These are phyloP conservation scores for Erebia palarica DNA, from an alignment of 2,888 invertebrate genomes.

Conservation along the genomic window DNA sequence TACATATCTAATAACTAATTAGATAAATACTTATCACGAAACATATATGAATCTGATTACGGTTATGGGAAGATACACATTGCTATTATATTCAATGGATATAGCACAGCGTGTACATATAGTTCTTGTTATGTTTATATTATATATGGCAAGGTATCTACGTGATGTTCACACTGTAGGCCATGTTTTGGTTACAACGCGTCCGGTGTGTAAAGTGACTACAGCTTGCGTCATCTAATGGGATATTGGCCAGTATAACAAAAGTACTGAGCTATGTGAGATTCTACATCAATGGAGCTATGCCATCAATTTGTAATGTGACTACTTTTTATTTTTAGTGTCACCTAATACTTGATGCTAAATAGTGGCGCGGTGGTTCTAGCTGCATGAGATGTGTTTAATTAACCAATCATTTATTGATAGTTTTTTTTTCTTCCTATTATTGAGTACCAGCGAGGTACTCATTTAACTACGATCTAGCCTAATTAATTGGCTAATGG, in stretches of 20 bases:
- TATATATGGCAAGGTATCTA: slow-evolving; percentile 33
- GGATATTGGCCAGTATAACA: slow-evolving; percentile 48
- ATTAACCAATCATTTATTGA: no score
- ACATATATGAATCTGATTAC: no score
- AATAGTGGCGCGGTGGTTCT: no score
- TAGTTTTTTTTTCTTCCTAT: no score
- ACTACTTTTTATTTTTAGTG: slow-evolving; percentile 7
- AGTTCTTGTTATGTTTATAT: background rate
- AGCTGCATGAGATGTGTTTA: no score
- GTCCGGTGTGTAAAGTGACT: slow-evolving; percentile 55
- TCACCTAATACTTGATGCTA: background rate
- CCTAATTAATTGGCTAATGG: no score
- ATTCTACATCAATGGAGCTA: no score
- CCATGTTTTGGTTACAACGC: slow-evolving; percentile 59
- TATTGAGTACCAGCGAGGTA: no score
- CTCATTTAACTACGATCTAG: no score
- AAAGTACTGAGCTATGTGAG: slow-evolving; percentile 11
- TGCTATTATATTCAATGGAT: background rate
- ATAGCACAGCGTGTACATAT: background rate
- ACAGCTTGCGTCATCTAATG: slow-evolving; percentile 48
- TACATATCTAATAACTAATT: no score
- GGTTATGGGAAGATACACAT: background rate
- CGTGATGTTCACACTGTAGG: slow-evolving; percentile 55
- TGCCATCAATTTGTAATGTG: slow-evolving; percentile 13
- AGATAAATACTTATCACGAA: no score